A percentile compares a stretch with the other conserved stretches of the same genome.
Evolutionary conservation across 2,113 vertebrate species (phyloP).

Genomic region (Osmerus eperlanus): DNA sequence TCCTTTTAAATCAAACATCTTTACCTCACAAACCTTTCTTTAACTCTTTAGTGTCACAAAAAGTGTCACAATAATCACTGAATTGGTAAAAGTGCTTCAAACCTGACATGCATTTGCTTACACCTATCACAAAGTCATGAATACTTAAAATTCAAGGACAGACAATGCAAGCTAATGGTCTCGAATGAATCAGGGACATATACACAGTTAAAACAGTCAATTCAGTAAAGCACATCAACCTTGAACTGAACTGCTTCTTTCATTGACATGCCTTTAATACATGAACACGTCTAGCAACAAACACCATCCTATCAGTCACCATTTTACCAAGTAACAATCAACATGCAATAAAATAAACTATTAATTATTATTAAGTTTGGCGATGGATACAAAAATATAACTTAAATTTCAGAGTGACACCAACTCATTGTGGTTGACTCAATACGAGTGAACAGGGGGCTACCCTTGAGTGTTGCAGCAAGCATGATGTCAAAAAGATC

Average conservation of each 20-base stretch:
- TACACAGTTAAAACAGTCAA: background rate
- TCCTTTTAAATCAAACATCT: no score
- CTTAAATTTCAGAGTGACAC: background rate
- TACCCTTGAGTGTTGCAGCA: background rate
- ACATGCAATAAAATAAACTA: background rate
- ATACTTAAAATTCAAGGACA: background rate
- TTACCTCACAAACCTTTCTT: background rate
- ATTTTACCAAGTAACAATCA: background rate
- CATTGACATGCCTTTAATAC: background rate
- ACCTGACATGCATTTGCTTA: background rate
- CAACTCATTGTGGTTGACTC: constrained; percentile 9
- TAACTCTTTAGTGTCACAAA: background rate
- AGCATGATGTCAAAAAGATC: background rate
- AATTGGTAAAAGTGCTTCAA: background rate
- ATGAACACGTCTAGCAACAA: background rate
- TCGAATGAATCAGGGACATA: background rate
- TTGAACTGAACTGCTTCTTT: background rate
- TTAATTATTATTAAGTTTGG: background rate
- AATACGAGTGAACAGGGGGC: background rate
- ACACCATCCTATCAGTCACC: background rate
- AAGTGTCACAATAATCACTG: constrained; percentile 1
- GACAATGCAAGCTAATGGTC: background rate
- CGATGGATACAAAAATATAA: no score
- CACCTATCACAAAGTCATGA: background rate
- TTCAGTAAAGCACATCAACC: background rate